phyloP scores from a whole-genome alignment of 2,797 vertebrate genomes.

The Allobates femoralis region DNA sequence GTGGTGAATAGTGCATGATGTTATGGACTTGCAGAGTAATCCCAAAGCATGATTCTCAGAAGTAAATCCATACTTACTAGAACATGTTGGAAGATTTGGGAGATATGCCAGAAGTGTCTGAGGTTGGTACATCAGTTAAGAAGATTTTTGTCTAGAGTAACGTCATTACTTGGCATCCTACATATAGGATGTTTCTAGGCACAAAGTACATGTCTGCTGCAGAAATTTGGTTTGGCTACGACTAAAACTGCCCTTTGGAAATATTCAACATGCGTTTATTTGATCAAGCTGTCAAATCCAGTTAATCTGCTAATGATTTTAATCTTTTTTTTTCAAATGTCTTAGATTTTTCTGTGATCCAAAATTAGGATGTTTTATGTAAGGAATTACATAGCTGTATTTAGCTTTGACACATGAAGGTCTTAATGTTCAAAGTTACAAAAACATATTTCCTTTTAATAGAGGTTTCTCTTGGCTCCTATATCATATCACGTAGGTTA shows the following conservation, averaged over 20 bases:
- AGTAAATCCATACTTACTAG: conserved; percentile 71
- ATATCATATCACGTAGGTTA: conserved; percentile 19
- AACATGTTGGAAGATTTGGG: conserved; percentile 71
- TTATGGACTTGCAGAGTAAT: conserved; percentile 38
- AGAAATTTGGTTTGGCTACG: conserved; percentile 83
- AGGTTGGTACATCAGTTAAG: conserved; percentile 75
- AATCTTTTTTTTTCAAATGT: conserved; percentile 87
- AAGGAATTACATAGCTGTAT: conserved; percentile 76
- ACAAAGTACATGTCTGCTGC: conserved; percentile 81
- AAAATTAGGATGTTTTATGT: conserved; percentile 77
- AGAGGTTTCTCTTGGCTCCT: conserved; percentile 38
- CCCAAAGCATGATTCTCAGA: conserved; percentile 41
- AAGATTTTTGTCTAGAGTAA: conserved; percentile 80
- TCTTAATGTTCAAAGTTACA: conserved; percentile 75
- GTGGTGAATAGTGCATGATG: conserved; percentile 38
- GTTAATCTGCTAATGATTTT: conserved; percentile 86
- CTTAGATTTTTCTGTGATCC: conserved; percentile 75
- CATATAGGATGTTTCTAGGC: conserved; percentile 77
- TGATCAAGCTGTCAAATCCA: conserved; percentile 84
- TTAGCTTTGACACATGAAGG: conserved; percentile 73
- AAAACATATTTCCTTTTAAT: conserved; percentile 67
- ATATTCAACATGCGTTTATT: conserved; percentile 84
- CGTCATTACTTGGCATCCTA: conserved; percentile 80
- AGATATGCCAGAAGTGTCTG: conserved; percentile 71
- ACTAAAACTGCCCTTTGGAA: conserved; percentile 78